Evolutionary conservation across 2,113 vertebrate species (phyloP).

Genomic region (Hydrochoerus hydrochaeris): DNA sequence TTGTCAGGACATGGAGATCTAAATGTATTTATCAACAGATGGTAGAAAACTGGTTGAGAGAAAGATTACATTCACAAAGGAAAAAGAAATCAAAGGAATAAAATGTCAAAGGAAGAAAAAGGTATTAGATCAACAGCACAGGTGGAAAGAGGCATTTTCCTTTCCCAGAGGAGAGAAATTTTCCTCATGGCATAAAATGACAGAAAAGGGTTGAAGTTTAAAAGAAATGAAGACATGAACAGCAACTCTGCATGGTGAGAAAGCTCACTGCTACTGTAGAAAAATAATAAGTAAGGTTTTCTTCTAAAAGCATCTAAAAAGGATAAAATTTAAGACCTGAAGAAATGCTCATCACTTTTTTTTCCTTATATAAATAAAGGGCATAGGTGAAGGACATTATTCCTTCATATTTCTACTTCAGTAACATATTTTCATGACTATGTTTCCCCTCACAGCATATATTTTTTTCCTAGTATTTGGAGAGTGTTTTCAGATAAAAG

Average conservation of each 20-base stretch:
- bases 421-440: background rate
- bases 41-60: background rate
- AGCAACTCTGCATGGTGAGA: background rate
- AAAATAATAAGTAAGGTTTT: background rate
- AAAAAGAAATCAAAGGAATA: background rate
- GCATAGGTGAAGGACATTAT: background rate
- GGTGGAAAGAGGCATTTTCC: background rate
- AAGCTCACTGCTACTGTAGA: too few relatives aligned
- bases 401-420: conserved; percentile 4
- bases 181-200: background rate
- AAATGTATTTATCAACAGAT: background rate
- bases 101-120: background rate
- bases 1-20: background rate
- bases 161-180: background rate
- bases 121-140: background rate
- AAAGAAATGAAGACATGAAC: background rate
- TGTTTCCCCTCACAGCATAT: background rate
- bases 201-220: background rate
- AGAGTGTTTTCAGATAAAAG: background rate
- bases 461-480: background rate
- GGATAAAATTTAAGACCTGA: conserved; percentile 10
- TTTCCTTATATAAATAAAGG: background rate
- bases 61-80: background rate
- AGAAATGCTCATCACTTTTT: background rate
- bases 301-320: background rate